phyloP scores from a whole-genome alignment of 2,888 invertebrate genomes.

The Agrenia bidenticulata region DNA sequence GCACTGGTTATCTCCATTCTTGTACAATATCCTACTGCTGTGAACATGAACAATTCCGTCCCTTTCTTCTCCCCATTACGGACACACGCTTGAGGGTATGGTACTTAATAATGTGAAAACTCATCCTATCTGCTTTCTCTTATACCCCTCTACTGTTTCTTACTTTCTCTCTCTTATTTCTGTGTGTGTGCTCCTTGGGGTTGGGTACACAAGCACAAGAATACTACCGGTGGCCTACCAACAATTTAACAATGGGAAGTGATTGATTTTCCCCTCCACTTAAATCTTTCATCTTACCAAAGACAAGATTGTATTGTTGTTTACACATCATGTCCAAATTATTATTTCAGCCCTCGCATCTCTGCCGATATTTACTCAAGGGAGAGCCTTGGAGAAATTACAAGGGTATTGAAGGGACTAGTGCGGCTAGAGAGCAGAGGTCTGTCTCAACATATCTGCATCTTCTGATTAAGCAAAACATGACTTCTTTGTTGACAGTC shows the following conservation, averaged over 20 bases:
- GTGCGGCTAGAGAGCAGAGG: background rate
- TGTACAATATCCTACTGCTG: background rate
- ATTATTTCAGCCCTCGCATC: conserved; percentile 9
- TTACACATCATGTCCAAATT: too few relatives aligned
- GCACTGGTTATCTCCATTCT: background rate
- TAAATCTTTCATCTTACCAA: background rate
- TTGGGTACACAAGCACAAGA: too few relatives aligned
- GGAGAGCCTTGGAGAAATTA: conserved; percentile 7
- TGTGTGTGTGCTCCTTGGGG: too few relatives aligned
- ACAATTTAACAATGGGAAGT: background rate
- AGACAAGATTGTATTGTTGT: background rate
- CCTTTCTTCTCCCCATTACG: background rate
- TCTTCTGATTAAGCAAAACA: background rate
- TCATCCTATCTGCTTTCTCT: too few relatives aligned
- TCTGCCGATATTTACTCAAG: too few relatives aligned
- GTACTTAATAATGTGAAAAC: too few relatives aligned
- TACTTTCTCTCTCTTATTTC: too few relatives aligned
- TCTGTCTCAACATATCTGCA: conserved; percentile 16
- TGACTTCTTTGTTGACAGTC: too few relatives aligned
- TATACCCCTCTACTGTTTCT: too few relatives aligned
- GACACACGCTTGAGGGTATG: too few relatives aligned
- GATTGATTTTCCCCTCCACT: conserved; percentile 13
- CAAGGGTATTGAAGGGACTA: conserved; percentile 1
- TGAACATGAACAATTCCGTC: background rate
- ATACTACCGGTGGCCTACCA: too few relatives aligned